phyloP scores from a whole-genome alignment of 1,140 invertebrate genomes.

The Trichonephila clavata region DNA sequence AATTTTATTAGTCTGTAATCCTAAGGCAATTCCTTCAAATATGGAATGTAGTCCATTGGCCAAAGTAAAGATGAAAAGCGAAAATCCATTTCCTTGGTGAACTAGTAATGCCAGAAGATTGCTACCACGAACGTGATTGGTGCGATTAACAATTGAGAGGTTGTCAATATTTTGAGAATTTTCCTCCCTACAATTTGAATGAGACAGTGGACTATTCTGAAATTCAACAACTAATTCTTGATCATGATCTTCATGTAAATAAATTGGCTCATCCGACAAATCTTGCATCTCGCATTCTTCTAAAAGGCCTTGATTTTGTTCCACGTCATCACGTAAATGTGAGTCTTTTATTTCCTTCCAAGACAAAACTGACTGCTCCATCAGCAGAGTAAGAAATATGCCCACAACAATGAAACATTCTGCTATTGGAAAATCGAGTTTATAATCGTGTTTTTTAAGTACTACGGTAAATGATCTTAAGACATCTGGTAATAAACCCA shows the following conservation, averaged over 20 bases:
- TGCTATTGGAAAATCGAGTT: constrained; percentile 77
- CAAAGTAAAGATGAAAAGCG: constrained; percentile 80
- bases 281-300: constrained; percentile 76
- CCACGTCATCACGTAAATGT: constrained; percentile 31
- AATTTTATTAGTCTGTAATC: constrained; percentile 79
- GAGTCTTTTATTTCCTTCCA: constrained; percentile 58
- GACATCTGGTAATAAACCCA: constrained; percentile 80
- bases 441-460: constrained; percentile 69
- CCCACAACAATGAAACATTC: constrained; percentile 79
- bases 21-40: constrained; percentile 82
- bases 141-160: neutral
- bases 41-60: constrained; percentile 81
- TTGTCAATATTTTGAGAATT: constrained; percentile 30
- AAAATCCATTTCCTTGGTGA: constrained; percentile 76
- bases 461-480: constrained; percentile 78
- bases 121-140: constrained; percentile 44
- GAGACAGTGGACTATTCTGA: constrained; percentile 10
- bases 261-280: constrained; percentile 39
- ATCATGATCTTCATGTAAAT: constrained; percentile 41
- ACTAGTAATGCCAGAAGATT: constrained; percentile 73
- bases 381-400: constrained; percentile 79
- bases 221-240: constrained; percentile 21
- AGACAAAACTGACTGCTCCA: constrained; percentile 78
- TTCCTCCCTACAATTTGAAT: neutral
- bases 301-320: constrained; percentile 70